These are phyloP conservation scores for Siniperca knerii DNA, from an alignment of 2,113 vertebrate genomes.

Conservation along the genomic window DNA sequence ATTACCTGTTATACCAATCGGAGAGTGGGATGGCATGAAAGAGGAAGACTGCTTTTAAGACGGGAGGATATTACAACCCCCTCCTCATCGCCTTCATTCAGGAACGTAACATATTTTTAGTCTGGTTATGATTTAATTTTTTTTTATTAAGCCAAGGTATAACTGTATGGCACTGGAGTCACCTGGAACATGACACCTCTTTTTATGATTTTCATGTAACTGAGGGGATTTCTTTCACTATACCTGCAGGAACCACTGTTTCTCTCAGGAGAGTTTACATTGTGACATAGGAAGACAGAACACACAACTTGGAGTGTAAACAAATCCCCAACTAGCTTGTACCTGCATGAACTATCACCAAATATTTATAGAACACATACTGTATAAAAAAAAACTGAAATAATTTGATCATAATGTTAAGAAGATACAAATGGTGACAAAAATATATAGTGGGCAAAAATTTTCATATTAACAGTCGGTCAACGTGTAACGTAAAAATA, in stretches of 20 bases:
- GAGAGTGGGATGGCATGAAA: slow-evolving; percentile 86
- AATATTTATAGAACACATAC: background rate
- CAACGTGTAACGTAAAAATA: background rate
- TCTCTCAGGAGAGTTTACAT: slow-evolving; percentile 44
- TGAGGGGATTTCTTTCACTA: slow-evolving; percentile 60
- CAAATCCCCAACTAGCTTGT: background rate
- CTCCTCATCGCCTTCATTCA: slow-evolving; percentile 47
- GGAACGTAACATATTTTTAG: slow-evolving; percentile 63
- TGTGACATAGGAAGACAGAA: slow-evolving; percentile 19
- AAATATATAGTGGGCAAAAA: background rate
- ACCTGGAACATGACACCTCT: slow-evolving; percentile 72
- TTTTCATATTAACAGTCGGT: background rate
- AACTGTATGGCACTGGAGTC: slow-evolving; percentile 56
- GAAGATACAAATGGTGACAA: background rate
- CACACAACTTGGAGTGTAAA: background rate
- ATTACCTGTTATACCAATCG: slow-evolving; percentile 94
- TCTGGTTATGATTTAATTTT: slow-evolving; percentile 63
- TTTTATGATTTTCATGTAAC: slow-evolving; percentile 70
- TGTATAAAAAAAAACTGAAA: background rate
- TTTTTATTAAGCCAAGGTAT: slow-evolving; percentile 52
- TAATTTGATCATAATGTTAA: no score
- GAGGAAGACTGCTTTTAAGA: slow-evolving; percentile 89
- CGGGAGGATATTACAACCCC: slow-evolving; percentile 76
- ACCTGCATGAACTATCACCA: background rate
- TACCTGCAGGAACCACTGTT: slow-evolving; percentile 45